These are phyloP conservation scores for Drosophila malerkotliana DNA, from an alignment of 1,140 invertebrate species.

Conservation along the genomic window DNA sequence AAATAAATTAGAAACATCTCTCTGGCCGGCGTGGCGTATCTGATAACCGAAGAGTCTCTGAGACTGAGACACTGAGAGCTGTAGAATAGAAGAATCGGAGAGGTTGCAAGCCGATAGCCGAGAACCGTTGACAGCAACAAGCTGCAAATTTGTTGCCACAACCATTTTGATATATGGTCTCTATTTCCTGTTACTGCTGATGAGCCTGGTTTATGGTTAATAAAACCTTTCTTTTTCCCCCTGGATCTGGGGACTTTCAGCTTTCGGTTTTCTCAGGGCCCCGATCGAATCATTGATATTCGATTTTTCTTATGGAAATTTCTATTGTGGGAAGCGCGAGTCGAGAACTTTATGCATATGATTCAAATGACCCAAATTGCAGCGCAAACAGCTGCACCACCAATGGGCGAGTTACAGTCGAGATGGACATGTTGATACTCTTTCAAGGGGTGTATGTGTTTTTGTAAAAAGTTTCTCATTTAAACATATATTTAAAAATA, in stretches of 20 bases:
- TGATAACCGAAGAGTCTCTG: constrained; percentile 60
- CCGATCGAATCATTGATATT: constrained; percentile 13
- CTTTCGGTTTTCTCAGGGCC: background rate
- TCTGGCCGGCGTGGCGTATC: constrained; percentile 62
- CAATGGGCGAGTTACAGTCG: constrained; percentile 35
- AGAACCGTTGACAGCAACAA: constrained; percentile 60
- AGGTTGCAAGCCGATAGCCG: constrained; percentile 34
- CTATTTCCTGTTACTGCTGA: constrained; percentile 75
- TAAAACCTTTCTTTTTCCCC: constrained; percentile 30
- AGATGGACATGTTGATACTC: constrained; percentile 33
- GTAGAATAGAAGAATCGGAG: constrained; percentile 15
- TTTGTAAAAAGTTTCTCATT: too few species aligned
- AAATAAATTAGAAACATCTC: constrained; percentile 74
- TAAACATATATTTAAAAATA: background rate
- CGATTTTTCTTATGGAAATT: constrained; percentile 43
- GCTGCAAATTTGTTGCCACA: constrained; percentile 63
- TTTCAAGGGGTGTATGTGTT: background rate
- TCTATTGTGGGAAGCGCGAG: constrained; percentile 59
- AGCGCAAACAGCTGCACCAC: constrained; percentile 64
- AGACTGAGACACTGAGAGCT: constrained; percentile 11
- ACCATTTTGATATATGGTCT: constrained; percentile 71
- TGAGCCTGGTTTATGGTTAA: constrained; percentile 50
- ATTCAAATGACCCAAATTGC: constrained; percentile 79
- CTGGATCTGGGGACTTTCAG: constrained; percentile 3
- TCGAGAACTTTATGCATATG: constrained; percentile 74